Evolutionary conservation across 2,797 vertebrate species (phyloP).

Genomic region (Aldrovandia affinis): DNA sequence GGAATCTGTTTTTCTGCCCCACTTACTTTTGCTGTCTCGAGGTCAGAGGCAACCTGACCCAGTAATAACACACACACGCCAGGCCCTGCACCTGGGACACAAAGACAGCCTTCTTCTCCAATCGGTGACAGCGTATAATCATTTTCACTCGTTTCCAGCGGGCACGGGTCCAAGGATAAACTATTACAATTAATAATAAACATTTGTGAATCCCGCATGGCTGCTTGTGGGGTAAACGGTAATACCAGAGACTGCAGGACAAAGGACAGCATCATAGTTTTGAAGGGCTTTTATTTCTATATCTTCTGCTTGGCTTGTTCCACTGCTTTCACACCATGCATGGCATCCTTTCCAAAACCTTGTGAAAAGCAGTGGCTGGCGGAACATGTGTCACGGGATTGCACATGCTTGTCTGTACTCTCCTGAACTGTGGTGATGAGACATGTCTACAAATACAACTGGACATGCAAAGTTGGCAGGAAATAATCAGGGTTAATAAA

Average conservation of each 20-base stretch:
- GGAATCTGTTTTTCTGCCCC: slow-evolving; percentile 2
- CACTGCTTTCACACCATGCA: background rate
- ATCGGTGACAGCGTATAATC: background rate
- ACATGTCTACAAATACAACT: too few species aligned
- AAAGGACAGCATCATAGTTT: background rate
- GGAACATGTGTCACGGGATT: too few species aligned
- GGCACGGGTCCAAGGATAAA: background rate
- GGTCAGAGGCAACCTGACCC: background rate
- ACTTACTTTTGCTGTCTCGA: background rate
- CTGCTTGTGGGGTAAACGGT: background rate
- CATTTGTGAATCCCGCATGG: background rate
- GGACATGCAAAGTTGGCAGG: too few species aligned
- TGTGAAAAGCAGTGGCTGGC: too few species aligned
- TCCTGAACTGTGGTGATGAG: too few species aligned
- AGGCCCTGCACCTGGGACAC: background rate
- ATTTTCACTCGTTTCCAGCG: background rate
- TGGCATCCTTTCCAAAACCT: background rate
- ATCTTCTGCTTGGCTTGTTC: background rate
- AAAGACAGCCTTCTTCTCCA: slow-evolving; percentile 13
- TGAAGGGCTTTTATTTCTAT: background rate
- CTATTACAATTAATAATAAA: slow-evolving; percentile 17
- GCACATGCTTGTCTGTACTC: too few species aligned
- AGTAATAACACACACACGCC: slow-evolving; percentile 3
- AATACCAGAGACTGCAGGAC: background rate
- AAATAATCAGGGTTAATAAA: too few species aligned